These are phyloP conservation scores for Lutjanus argentimaculatus DNA, from an alignment of 2,797 vertebrate genomes.

Conservation along the genomic window DNA sequence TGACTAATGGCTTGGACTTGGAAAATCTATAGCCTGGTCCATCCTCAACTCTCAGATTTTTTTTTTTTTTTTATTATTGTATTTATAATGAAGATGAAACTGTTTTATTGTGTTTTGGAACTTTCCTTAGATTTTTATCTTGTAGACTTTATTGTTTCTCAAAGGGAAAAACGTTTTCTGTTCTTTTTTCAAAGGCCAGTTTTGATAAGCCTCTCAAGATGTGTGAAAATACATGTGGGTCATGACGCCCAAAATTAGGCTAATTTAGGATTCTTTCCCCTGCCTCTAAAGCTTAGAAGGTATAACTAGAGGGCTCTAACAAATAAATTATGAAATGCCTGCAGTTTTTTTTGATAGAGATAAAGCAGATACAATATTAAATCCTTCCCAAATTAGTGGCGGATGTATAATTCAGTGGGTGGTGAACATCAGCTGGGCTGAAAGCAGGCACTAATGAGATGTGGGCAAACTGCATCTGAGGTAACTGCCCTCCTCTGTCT, in stretches of 20 bases:
- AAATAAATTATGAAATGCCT: slow-evolving; percentile 78
- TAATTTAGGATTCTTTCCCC: slow-evolving; percentile 57
- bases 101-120: background rate
- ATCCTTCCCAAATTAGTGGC: slow-evolving; percentile 81
- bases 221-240: slow-evolving; percentile 60
- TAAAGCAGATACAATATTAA: slow-evolving; percentile 81
- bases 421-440: slow-evolving; percentile 76
- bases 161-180: slow-evolving; percentile 5
- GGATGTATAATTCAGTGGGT: slow-evolving; percentile 82
- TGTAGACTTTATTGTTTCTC: slow-evolving; percentile 20
- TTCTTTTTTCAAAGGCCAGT: background rate
- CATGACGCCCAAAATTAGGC: slow-evolving; percentile 61
- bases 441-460: slow-evolving; percentile 79
- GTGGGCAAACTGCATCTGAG: slow-evolving; percentile 72
- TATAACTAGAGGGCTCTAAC: slow-evolving; percentile 68
- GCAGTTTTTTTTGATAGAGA: slow-evolving; percentile 71
- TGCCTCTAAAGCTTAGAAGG: slow-evolving; percentile 64
- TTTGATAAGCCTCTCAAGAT: slow-evolving; percentile 32
- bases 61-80: background rate
- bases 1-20: too few species aligned
- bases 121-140: slow-evolving; percentile 16
- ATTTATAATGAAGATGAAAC: background rate
- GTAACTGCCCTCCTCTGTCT: slow-evolving; percentile 66
- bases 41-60: too few species aligned
- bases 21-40: too few species aligned